phyloP scores from a whole-genome alignment of 2,113 vertebrate genomes.

The Saccopteryx leptura region DNA sequence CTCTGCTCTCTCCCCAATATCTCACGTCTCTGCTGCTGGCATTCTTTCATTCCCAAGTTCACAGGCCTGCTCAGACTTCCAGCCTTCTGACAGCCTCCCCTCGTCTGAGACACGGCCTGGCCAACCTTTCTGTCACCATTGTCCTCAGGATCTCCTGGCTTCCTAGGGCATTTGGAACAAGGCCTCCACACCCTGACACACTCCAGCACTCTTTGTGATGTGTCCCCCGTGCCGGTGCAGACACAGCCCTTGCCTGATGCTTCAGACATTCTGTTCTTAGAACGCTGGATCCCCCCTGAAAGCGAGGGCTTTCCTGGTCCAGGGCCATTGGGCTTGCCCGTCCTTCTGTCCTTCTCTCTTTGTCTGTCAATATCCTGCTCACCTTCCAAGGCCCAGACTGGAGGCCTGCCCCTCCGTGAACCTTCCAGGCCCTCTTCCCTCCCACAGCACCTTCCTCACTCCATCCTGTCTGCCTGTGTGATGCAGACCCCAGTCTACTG shows the following conservation, averaged over 20 bases:
- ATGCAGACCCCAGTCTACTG: accelerated
- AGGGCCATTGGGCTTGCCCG: background rate
- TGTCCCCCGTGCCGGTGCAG: background rate
- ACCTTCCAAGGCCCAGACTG: background rate
- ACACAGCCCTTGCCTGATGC: background rate
- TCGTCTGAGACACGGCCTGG: background rate
- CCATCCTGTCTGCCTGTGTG: accelerated
- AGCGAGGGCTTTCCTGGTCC: accelerated
- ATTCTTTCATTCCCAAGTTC: background rate
- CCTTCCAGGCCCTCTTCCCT: background rate
- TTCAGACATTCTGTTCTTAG: background rate
- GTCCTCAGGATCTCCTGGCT: background rate
- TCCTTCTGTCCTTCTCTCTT: background rate
- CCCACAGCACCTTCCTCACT: background rate
- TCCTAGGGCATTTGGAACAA: background rate
- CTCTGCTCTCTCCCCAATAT: too few species aligned
- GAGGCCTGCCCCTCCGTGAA: background rate
- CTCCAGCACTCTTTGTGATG: background rate
- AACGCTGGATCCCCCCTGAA: too few species aligned
- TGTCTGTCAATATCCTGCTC: background rate
- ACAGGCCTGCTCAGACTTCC: too few species aligned
- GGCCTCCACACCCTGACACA: background rate
- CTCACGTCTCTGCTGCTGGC: background rate
- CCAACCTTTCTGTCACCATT: accelerated
- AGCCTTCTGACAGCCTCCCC: background rate